Percentiles rank a stretch among this genome's conserved stretches.
Evolutionary conservation across 53 echinoderm and acorn worm genomes (phyloP).

Genomic region (Glandiceps talaboti): DNA sequence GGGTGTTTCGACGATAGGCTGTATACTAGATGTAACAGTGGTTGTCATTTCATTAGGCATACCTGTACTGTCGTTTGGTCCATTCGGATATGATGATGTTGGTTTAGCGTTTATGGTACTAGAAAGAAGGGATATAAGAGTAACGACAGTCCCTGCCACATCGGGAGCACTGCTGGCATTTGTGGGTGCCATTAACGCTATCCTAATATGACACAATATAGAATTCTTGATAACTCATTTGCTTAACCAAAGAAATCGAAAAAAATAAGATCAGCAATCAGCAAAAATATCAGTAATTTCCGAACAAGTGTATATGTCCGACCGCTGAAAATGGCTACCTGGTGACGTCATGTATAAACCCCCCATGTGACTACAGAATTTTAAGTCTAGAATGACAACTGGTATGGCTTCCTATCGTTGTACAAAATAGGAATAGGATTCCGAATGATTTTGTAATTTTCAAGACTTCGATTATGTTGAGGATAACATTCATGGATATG

Average conservation of each 20-base stretch:
- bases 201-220: neutral
- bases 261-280: neutral
- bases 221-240: neutral
- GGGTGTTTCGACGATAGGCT: slow-evolving; percentile 2
- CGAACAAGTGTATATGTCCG: too few species aligned
- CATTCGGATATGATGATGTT: neutral
- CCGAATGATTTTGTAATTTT: too few species aligned
- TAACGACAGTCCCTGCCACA: neutral
- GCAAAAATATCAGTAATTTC: too few species aligned
- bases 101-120: neutral
- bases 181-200: neutral
- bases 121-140: neutral
- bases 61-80: neutral
- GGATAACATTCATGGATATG: too few species aligned
- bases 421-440: too few species aligned
- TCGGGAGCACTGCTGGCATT: neutral
- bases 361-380: too few species aligned
- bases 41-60: slow-evolving; percentile 6
- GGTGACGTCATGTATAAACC: too few species aligned
- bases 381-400: too few species aligned
- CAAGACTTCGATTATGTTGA: too few species aligned
- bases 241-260: neutral
- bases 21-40: slow-evolving; percentile 18
- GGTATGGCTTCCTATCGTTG: too few species aligned
- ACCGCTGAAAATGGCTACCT: too few species aligned